A percentile compares a stretch with the other conserved stretches of the same genome.
These are phyloP conservation scores for Motacilla tschutschensis DNA, from an alignment of 2,113 vertebrate genomes.

Conservation along the genomic window DNA sequence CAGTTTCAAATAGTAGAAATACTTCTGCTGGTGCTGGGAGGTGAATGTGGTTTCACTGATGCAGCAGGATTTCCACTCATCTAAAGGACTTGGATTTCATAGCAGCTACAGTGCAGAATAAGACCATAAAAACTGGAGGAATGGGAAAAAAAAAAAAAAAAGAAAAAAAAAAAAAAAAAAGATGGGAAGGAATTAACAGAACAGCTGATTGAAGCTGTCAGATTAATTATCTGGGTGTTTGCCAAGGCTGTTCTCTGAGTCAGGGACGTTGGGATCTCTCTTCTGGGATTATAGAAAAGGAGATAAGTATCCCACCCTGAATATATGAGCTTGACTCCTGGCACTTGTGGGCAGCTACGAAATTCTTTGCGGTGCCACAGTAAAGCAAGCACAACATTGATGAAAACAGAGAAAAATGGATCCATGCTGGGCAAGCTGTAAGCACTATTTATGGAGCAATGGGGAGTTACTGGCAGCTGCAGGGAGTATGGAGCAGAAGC, in stretches of 20 bases:
- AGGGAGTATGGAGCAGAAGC: conserved; percentile 31
- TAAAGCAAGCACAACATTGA: conserved; percentile 30
- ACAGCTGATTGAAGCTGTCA: conserved; percentile 27
- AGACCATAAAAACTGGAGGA: background rate
- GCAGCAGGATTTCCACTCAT: background rate
- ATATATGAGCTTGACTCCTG: conserved; percentile 2
- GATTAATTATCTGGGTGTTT: conserved; percentile 33
- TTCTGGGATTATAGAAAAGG: conserved; percentile 2
- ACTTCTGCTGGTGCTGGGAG: background rate
- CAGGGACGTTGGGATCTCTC: background rate
- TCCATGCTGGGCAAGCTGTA: conserved; percentile 31
- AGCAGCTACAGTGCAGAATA: background rate
- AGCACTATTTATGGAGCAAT: conserved; percentile 49
- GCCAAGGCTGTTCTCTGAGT: background rate
- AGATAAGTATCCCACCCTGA: background rate
- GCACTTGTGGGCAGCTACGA: background rate
- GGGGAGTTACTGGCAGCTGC: conserved; percentile 43
- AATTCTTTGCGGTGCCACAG: conserved; percentile 20
- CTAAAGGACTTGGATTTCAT: background rate
- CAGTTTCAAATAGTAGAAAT: background rate
- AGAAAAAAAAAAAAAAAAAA: background rate
- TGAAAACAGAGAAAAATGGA: conserved; percentile 34
- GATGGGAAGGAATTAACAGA: conserved; percentile 1
- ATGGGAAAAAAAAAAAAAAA: background rate
- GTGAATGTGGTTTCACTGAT: background rate